Percentiles rank a stretch among this genome's conserved stretches.
phyloP scores from a whole-genome alignment of 2,888 invertebrate species.

The Hirtodrosophila duncani region DNA sequence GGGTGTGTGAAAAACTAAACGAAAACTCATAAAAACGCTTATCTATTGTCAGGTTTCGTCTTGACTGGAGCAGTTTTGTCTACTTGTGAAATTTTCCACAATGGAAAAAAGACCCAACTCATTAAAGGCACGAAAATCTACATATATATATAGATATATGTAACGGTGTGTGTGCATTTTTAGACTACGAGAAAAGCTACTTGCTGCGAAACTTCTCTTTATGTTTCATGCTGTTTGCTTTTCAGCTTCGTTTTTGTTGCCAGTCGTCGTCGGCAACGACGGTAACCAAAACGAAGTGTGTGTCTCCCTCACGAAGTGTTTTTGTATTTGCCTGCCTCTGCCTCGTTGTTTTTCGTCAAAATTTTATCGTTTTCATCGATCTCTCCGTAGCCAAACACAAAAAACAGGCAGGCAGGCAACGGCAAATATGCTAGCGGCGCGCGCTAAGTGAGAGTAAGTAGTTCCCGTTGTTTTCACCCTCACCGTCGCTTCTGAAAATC shows the following conservation, averaged over 20 bases:
- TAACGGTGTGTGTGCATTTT: conserved; percentile 33
- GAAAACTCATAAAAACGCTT: conserved; percentile 33
- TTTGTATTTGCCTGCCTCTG: conserved; percentile 46
- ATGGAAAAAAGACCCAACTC: conserved; percentile 52
- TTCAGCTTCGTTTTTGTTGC: conserved; percentile 26
- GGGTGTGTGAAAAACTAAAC: conserved; percentile 18
- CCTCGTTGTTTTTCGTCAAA: conserved; percentile 27
- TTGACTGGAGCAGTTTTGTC: conserved; percentile 15
- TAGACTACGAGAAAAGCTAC: conserved; percentile 30
- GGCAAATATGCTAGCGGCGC: conserved; percentile 58
- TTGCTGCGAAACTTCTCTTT: conserved; percentile 64
- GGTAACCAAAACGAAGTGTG: no score
- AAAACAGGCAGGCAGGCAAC: conserved; percentile 24
- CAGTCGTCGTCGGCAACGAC: neutral
- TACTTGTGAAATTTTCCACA: conserved; percentile 68
- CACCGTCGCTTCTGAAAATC: neutral
- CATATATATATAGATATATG: conserved; percentile 8
- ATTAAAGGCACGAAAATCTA: conserved; percentile 24
- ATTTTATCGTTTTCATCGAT: conserved; percentile 72
- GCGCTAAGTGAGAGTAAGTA: conserved; percentile 17
- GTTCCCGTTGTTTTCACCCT: conserved; percentile 25
- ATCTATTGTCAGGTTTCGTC: no score
- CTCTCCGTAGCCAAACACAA: conserved; percentile 54
- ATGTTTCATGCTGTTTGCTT: conserved; percentile 51
- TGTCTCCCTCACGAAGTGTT: conserved; percentile 55